Evolutionary conservation across 2,888 invertebrate genomes (phyloP).

Genomic region (Microctonus aethiopoides): DNA sequence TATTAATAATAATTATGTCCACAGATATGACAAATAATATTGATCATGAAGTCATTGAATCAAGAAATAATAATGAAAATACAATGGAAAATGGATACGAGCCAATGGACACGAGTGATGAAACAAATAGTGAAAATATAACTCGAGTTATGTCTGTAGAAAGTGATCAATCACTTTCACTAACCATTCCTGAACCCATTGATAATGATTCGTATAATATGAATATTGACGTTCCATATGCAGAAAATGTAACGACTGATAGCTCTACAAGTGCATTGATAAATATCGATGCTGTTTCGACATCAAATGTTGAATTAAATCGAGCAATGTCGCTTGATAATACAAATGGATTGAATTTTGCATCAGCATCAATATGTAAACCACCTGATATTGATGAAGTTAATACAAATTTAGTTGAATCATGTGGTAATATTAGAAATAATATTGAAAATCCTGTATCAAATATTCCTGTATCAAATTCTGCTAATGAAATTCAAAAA

Average conservation of each 20-base stretch:
- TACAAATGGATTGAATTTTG: slow-evolving; percentile 34
- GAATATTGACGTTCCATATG: slow-evolving; percentile 37
- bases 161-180: slow-evolving; percentile 24
- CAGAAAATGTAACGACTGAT: slow-evolving; percentile 18
- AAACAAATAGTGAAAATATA: slow-evolving; percentile 10
- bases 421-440: slow-evolving; percentile 13
- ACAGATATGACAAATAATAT: slow-evolving; percentile 39
- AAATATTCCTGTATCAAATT: slow-evolving; percentile 8
- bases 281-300: slow-evolving; percentile 11
- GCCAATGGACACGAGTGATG: slow-evolving; percentile 41
- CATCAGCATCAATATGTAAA: slow-evolving; percentile 29
- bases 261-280: slow-evolving; percentile 6
- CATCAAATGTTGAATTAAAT: slow-evolving; percentile 24
- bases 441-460: slow-evolving; percentile 13
- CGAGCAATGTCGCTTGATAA: slow-evolving; percentile 32
- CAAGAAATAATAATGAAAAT: slow-evolving; percentile 18
- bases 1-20: background rate
- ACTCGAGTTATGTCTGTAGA: slow-evolving; percentile 22
- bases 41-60: slow-evolving; percentile 35
- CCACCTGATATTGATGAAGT: slow-evolving; percentile 32
- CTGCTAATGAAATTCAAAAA: slow-evolving; percentile 31
- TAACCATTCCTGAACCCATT: slow-evolving; percentile 17
- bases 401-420: slow-evolving; percentile 23
- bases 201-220: slow-evolving; percentile 32
- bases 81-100: slow-evolving; percentile 36